Conservation (phyloP, 2,113 vertebrate genomes). For the Thunnus maccoyii region DNA sequence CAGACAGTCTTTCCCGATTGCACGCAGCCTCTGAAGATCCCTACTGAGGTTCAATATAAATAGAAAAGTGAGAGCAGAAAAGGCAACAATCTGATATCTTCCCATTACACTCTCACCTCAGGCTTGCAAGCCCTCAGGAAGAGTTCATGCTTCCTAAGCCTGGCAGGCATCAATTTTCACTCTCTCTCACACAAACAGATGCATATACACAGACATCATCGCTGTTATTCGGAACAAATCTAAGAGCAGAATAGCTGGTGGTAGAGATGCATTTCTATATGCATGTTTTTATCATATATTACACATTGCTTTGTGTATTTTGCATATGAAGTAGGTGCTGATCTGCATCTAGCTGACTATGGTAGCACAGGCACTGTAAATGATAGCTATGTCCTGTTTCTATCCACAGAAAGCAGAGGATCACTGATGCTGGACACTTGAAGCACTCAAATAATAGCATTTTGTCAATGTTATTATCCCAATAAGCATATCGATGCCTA, state of each 20-base stretch:
- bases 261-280: background rate
- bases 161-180: conserved; percentile 41
- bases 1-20: background rate
- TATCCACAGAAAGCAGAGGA: background rate
- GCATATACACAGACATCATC: background rate
- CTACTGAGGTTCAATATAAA: conserved; percentile 30
- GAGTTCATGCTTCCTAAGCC: conserved; percentile 9
- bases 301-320: conserved; percentile 8
- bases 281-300: background rate
- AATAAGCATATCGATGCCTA: too few relatives aligned
- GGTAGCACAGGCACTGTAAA: background rate
- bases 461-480: too few relatives aligned
- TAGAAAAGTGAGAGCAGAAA: conserved; percentile 29
- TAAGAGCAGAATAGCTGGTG: background rate
- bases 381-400: background rate
- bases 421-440: conserved; percentile 14
- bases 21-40: background rate
- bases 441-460: background rate
- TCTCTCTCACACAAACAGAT: background rate
- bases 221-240: background rate
- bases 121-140: conserved; percentile 14
- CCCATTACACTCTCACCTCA: conserved; percentile 36
- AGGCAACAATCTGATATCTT: conserved; percentile 55
- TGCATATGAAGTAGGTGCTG: conserved; percentile 13
- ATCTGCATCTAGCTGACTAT: conserved; percentile 9